A percentile compares a stretch with the other conserved stretches of the same genome.
Evolutionary conservation across 2,113 vertebrate genomes (phyloP).

Genomic region (Phyllopteryx taeniolatus): DNA sequence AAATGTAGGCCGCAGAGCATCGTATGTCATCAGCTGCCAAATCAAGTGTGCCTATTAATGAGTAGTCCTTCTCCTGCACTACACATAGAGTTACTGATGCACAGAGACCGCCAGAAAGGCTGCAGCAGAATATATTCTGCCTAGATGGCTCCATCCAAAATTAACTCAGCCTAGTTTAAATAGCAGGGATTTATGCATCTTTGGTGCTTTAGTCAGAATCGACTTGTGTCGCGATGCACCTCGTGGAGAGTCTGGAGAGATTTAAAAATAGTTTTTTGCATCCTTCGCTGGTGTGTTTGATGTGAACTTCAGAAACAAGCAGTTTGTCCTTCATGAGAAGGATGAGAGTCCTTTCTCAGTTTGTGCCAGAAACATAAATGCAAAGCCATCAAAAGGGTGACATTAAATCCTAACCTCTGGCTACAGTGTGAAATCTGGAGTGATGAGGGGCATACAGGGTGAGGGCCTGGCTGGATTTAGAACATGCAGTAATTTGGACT

Average conservation of each 20-base stretch:
- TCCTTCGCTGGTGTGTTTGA: conserved; percentile 46
- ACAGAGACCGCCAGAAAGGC: conserved; percentile 28
- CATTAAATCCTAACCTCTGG: conserved; percentile 45
- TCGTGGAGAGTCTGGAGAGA: conserved; percentile 3
- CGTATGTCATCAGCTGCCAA: conserved; percentile 49
- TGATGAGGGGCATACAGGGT: conserved; percentile 9
- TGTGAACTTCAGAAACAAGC: conserved; percentile 28
- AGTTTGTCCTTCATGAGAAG: conserved; percentile 41
- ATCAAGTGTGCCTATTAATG: conserved; percentile 59
- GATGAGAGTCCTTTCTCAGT: conserved; percentile 8
- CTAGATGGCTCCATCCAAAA: conserved; percentile 50
- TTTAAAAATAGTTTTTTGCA: conserved; percentile 51
- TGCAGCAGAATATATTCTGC: conserved; percentile 36
- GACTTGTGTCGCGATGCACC: neutral
- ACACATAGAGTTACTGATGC: conserved; percentile 40
- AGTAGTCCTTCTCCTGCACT: conserved; percentile 25
- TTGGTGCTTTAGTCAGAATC: conserved; percentile 8
- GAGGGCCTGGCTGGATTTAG: neutral
- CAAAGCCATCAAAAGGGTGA: conserved; percentile 36
- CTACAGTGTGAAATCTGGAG: conserved; percentile 23
- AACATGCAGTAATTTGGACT: conserved; percentile 11
- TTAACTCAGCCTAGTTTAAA: conserved; percentile 56
- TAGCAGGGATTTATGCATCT: conserved; percentile 31
- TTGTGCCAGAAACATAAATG: conserved; percentile 39
- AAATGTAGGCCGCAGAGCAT: conserved; percentile 57